Conservation (phyloP, 2,797 vertebrate genomes). For the Staurois parvus region DNA sequence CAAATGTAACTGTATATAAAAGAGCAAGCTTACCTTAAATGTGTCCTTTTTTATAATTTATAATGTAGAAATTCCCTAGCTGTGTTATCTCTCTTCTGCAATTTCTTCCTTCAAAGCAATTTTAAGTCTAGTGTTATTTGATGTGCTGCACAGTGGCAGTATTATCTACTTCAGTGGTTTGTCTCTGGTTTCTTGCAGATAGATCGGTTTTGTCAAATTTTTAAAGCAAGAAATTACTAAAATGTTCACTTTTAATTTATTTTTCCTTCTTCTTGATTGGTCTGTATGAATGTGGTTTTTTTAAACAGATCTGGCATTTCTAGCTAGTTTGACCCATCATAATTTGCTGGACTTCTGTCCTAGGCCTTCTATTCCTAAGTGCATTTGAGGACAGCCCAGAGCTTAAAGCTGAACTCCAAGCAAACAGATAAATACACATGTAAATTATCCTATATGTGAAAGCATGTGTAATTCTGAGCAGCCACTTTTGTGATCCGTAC, state of each 20-base stretch:
- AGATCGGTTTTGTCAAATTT: slow-evolving; percentile 4
- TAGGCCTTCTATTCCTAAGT: background rate
- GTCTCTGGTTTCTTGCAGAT: slow-evolving; percentile 6
- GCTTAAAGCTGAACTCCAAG: background rate
- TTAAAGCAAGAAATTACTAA: background rate
- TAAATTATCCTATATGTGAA: no score
- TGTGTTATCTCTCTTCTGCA: slow-evolving; percentile 1
- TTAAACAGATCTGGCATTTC: background rate
- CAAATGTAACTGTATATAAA: background rate
- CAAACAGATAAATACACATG: no score
- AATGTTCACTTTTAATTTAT: background rate
- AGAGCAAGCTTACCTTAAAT: background rate
- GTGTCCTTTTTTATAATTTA: background rate
- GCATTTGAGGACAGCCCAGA: background rate
- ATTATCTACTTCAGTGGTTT: background rate
- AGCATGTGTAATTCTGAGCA: no score
- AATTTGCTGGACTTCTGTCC: background rate
- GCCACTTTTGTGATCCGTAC: no score
- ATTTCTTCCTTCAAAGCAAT: background rate
- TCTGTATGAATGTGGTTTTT: background rate
- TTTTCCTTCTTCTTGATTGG: background rate
- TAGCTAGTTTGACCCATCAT: background rate
- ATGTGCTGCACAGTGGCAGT: slow-evolving; percentile 6
- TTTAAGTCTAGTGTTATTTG: background rate
- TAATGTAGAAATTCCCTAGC: background rate